Evolutionary conservation across 1,140 invertebrate genomes (phyloP).

Genomic region (Drosophila lacertosa): DNA sequence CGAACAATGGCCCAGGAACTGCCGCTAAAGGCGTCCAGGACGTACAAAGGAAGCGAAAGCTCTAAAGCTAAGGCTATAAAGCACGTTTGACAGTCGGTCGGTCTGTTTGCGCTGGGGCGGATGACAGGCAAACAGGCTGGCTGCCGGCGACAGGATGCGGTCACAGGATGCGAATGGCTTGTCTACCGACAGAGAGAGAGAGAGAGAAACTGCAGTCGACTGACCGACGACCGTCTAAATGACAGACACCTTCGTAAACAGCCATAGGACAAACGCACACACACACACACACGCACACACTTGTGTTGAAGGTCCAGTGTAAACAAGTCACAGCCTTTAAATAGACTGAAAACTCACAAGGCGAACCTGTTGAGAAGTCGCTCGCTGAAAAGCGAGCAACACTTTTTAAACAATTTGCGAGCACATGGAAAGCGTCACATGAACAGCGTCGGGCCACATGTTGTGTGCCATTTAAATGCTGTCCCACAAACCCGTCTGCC

Average conservation of each 20-base stretch:
- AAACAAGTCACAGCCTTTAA: constrained; percentile 60
- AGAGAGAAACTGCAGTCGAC: constrained; percentile 63
- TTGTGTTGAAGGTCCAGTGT: constrained; percentile 30
- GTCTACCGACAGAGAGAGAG: constrained; percentile 55
- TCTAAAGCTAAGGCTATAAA: constrained; percentile 44
- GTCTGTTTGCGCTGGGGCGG: constrained; percentile 15
- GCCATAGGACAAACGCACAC: constrained; percentile 27
- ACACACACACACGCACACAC: constrained; percentile 5
- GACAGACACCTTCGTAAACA: constrained; percentile 77
- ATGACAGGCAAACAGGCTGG: constrained; percentile 21
- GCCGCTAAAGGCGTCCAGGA: neutral
- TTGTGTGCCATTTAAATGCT: constrained; percentile 66
- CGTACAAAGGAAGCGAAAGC: neutral
- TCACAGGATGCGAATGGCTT: constrained; percentile 64
- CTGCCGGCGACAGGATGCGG: constrained; percentile 74
- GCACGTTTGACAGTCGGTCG: constrained; percentile 33
- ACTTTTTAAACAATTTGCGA: constrained; percentile 51
- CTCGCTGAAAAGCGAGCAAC: constrained; percentile 63
- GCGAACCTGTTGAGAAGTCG: constrained; percentile 55
- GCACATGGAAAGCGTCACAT: constrained; percentile 53
- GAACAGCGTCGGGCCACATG: constrained; percentile 20
- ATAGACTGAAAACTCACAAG: constrained; percentile 51
- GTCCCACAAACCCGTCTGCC: constrained; percentile 34
- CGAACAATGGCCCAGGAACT: constrained; percentile 39
- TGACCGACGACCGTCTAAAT: constrained; percentile 58